Evolutionary conservation across 2,888 invertebrate genomes (phyloP).

Genomic region (Digitonthophagus gazella): DNA sequence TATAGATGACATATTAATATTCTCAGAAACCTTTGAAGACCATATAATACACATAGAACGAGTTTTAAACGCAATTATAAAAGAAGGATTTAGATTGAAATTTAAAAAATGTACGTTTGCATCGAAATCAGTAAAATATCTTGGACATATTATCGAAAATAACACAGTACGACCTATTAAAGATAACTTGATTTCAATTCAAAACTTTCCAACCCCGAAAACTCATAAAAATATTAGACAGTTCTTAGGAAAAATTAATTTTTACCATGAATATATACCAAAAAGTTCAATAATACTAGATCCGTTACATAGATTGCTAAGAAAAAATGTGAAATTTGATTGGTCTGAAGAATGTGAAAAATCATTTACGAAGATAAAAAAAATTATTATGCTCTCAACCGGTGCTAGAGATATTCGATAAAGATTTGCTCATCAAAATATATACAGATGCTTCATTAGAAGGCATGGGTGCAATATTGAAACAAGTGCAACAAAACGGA

Average conservation of each 20-base stretch:
- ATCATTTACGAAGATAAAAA: too few relatives aligned
- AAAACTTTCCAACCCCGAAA: constrained; percentile 25
- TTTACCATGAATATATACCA: not conserved
- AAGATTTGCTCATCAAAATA: constrained; percentile 26
- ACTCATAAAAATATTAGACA: constrained; percentile 29
- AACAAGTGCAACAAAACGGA: constrained; percentile 31
- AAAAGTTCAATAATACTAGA: not conserved
- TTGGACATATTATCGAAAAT: constrained; percentile 25
- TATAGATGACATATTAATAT: constrained; percentile 34
- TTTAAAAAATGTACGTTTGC: constrained; percentile 26
- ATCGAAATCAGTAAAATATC: constrained; percentile 20
- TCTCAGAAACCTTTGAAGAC: constrained; percentile 31
- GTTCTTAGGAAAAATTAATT: constrained; percentile 27
- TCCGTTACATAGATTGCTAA: not conserved
- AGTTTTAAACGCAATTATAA: constrained; percentile 25
- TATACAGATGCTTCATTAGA: constrained; percentile 31
- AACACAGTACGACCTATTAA: constrained; percentile 24
- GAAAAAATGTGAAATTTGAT: too few relatives aligned
- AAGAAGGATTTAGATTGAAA: constrained; percentile 27
- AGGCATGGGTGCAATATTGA: constrained; percentile 33
- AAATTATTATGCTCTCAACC: constrained; percentile 15
- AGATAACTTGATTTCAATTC: constrained; percentile 27
- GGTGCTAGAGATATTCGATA: constrained; percentile 28
- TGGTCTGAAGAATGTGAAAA: too few relatives aligned
- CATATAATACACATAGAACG: constrained; percentile 32